A percentile compares a stretch with the other conserved stretches of the same genome.
Conservation (phyloP, 2,888 invertebrate species). For the Lycia hirtaria region DNA sequence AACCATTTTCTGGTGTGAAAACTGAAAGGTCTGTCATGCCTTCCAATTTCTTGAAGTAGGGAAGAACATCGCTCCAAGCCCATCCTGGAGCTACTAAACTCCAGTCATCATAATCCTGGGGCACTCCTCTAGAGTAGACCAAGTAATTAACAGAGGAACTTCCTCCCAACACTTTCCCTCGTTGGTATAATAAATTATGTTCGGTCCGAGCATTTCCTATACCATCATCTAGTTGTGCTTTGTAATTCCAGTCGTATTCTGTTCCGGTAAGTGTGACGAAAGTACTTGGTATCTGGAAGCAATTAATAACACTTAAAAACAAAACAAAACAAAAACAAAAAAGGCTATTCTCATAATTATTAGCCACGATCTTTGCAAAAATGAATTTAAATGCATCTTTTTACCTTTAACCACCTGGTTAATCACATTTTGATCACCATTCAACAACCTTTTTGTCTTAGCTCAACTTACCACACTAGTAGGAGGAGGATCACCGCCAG, state of each 20-base stretch:
- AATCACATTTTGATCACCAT: no score
- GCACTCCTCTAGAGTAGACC: slow-evolving; percentile 60
- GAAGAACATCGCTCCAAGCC: slow-evolving; percentile 57
- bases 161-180: slow-evolving; percentile 65
- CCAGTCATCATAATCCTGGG: slow-evolving; percentile 62
- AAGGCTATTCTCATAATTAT: no score
- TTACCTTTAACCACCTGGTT: no score
- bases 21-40: slow-evolving; percentile 58
- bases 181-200: slow-evolving; percentile 42
- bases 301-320: no score
- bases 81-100: slow-evolving; percentile 56
- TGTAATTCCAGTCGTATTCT: slow-evolving; percentile 59
- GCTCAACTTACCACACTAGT: slow-evolving; percentile 55
- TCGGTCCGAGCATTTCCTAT: slow-evolving; percentile 51
- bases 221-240: slow-evolving; percentile 46
- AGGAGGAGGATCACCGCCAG: slow-evolving; percentile 61
- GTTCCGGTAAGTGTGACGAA: slow-evolving; percentile 54
- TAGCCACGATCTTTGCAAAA: no score
- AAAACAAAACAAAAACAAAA: no score
- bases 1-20: slow-evolving; percentile 48
- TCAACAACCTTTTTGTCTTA: neutral
- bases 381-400: no score
- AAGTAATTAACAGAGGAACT: slow-evolving; percentile 59
- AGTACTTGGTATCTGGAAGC: slow-evolving; percentile 61
- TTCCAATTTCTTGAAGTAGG: slow-evolving; percentile 64